A percentile compares a stretch with the other conserved stretches of the same genome.
Evolutionary conservation across 2,888 invertebrate genomes (phyloP).

Genomic region (Coremacera marginata): DNA sequence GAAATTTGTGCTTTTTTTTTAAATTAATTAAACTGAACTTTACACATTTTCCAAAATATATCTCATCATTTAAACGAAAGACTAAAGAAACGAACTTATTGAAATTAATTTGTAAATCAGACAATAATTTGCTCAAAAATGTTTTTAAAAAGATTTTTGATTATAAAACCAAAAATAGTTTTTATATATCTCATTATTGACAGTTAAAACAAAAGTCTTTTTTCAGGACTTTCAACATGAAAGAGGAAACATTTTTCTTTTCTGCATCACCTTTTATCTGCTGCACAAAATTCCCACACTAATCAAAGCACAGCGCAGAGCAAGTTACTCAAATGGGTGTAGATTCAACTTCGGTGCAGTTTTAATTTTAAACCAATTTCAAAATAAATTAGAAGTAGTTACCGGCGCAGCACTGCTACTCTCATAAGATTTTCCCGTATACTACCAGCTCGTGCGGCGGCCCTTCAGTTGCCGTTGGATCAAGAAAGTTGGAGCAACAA

Average conservation of each 20-base stretch:
- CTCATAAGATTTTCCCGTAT: background rate
- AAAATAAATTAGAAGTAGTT: slow-evolving; percentile 31
- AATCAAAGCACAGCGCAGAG: slow-evolving; percentile 19
- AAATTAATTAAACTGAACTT: no score
- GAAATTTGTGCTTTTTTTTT: no score
- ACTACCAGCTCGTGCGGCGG: background rate
- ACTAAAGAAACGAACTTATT: no score
- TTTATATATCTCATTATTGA: no score
- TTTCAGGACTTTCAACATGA: background rate
- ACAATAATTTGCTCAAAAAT: no score
- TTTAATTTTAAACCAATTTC: slow-evolving; percentile 23
- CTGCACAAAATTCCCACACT: slow-evolving; percentile 25
- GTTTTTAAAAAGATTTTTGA: no score
- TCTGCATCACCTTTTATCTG: background rate
- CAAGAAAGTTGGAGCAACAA: background rate
- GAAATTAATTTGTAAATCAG: no score
- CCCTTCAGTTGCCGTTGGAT: background rate
- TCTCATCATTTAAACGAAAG: no score
- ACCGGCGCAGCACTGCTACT: background rate
- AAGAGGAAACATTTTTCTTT: background rate
- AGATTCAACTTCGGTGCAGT: background rate
- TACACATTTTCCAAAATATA: no score
- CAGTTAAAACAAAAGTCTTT: no score
- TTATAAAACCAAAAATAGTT: no score
- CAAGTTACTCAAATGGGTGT: background rate